A percentile compares a stretch with the other conserved stretches of the same genome.
phyloP scores from a whole-genome alignment of 64 coral and sea anemone genomes.

The Cladopsammia gracilis region DNA sequence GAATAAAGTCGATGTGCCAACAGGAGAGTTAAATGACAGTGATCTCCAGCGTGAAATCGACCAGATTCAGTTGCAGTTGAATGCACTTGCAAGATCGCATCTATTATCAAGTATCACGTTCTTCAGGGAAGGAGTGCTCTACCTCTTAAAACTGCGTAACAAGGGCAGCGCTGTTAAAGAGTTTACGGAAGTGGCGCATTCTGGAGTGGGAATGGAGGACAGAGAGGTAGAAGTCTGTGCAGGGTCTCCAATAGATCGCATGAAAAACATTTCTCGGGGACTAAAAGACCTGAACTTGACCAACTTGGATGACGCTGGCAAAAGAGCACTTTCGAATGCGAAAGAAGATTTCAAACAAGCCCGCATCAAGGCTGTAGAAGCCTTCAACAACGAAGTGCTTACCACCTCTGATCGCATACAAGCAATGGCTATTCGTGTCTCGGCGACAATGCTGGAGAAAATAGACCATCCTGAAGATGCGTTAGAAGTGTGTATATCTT shows the following conservation, averaged over 20 bases:
- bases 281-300: neutral
- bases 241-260: neutral
- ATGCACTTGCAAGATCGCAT: constrained; percentile 55
- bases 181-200: neutral
- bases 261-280: neutral
- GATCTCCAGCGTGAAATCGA: constrained; percentile 49
- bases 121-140: constrained; percentile 61
- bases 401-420: constrained; percentile 32
- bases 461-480: constrained; percentile 43
- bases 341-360: constrained; percentile 62
- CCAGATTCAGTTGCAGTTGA: constrained; percentile 49
- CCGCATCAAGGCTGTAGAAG: constrained; percentile 23
- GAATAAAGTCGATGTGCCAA: neutral
- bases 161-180: neutral
- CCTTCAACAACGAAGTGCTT: constrained; percentile 66
- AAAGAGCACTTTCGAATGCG: neutral
- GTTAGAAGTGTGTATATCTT: constrained; percentile 27
- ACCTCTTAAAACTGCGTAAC: neutral
- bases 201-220: neutral
- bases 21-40: neutral
- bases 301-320: neutral
- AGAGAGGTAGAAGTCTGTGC: neutral
- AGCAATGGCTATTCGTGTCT: constrained; percentile 60
- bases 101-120: constrained; percentile 62
- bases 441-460: constrained; percentile 55